Percentiles rank a stretch among this genome's conserved stretches.
Conservation (phyloP, 2,113 vertebrate genomes). For the Ctenomys sociabilis region DNA sequence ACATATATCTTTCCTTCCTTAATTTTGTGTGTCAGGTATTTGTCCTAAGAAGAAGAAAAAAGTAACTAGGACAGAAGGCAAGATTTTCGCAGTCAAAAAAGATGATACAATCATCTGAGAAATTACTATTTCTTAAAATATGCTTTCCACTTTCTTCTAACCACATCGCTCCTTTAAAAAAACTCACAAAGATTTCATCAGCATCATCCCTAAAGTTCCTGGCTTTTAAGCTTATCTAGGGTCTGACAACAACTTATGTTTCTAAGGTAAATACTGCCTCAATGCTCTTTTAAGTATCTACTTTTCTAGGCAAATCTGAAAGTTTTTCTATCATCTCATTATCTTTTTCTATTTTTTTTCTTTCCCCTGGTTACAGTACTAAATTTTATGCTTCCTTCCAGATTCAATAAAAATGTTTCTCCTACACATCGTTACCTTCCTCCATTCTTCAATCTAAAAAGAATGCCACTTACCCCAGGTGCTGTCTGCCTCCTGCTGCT, state of each 20-base stretch:
- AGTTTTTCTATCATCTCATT: neutral
- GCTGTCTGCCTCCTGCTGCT: neutral
- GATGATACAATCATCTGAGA: neutral
- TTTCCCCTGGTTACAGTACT: neutral
- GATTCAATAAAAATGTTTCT: neutral
- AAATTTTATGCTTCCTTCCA: neutral
- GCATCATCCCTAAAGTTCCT: neutral
- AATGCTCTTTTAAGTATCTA: neutral
- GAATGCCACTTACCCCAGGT: neutral
- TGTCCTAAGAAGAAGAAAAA: too few species aligned
- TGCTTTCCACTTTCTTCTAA: neutral
- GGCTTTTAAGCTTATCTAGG: neutral
- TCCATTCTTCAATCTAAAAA: neutral
- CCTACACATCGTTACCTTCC: neutral
- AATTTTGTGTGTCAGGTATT: too few species aligned
- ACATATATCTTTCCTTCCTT: too few species aligned
- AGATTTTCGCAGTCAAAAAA: neutral
- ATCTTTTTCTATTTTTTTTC: neutral
- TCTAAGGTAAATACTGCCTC: neutral
- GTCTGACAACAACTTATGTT: neutral
- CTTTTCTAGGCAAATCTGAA: neutral
- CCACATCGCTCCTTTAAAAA: neutral
- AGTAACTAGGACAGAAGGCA: neutral
- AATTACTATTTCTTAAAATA: neutral
- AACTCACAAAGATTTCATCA: neutral